Evolutionary conservation across 2,113 vertebrate species (phyloP), one percentile per base, ranked within the genome.

Genomic region (Ceuthmochares aereus): DNA sequence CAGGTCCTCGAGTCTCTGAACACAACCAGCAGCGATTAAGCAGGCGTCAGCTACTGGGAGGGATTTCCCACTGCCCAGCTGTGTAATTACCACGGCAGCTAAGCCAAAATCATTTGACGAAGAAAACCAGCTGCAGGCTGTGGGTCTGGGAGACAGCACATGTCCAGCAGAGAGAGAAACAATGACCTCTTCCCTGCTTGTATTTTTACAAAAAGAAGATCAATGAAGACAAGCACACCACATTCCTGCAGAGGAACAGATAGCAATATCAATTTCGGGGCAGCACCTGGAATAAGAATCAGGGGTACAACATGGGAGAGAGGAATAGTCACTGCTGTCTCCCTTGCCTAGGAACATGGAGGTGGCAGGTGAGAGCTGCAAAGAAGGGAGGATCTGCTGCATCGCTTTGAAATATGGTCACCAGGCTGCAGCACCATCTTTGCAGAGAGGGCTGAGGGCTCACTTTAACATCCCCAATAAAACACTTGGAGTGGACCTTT

Each of bases 21-120:
- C 83, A 94, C 70, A 75, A 93, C 83, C 93, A 93, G 91, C 51
- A 8, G 93, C 68, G 66, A 93, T 96, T 93, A 96, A 74, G 55
- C 93, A 90, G 96, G 97, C 90, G 70, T 93, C 96, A 96, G 95
- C 95, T 95, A 79, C 95, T 90, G 81, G 93, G 94, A 52, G 66
- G 83, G 79, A 91, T 92, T 92, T 94, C 94, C 93, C 93, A 70
- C 88, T 93, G 94, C 90, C 95, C 96, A 97, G 94, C 96, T 91
- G 96, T 87, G 93, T 45, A 54, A 97, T 94, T 96, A 91, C 93
- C 96, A 51, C 40, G 0, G 94, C 88, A 90, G 58, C 84, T 25
- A 56, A 56, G 95, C 95, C 95, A 94, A 92, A 96, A 84, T n/a
- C 64, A 32, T 76, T 80, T 34, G 63, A 93, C 84, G 87, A 91